Evolutionary conservation across 2,113 vertebrate genomes (phyloP).

Genomic region (Caranx ignobilis): DNA sequence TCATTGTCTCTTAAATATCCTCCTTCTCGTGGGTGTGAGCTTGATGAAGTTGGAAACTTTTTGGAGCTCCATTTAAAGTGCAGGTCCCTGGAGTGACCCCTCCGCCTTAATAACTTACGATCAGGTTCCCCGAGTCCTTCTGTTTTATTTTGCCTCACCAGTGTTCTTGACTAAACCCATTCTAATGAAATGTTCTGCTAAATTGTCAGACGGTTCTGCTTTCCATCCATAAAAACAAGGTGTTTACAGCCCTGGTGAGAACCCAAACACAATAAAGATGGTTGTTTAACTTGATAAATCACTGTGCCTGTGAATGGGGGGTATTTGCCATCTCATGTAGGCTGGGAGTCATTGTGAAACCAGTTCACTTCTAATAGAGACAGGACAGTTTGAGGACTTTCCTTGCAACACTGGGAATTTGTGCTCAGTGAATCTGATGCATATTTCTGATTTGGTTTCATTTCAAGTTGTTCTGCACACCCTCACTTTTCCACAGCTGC

Average conservation of each 20-base stretch:
- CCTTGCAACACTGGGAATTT: slow-evolving; percentile 7
- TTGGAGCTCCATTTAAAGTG: slow-evolving; percentile 80
- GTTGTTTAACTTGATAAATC: slow-evolving; percentile 57
- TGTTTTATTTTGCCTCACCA: slow-evolving; percentile 56
- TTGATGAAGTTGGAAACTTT: slow-evolving; percentile 81
- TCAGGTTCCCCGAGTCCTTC: slow-evolving; percentile 58
- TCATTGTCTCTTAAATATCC: slow-evolving; percentile 81
- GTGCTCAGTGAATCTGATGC: not conserved
- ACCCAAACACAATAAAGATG: slow-evolving; percentile 55
- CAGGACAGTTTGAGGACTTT: not conserved
- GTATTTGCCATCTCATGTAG: slow-evolving; percentile 27
- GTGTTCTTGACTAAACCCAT: slow-evolving; percentile 55
- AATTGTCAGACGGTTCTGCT: slow-evolving; percentile 65
- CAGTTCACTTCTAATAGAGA: slow-evolving; percentile 2
- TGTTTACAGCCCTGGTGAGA: slow-evolving; percentile 60
- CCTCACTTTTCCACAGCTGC: too few species aligned
- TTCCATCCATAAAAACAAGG: slow-evolving; percentile 47
- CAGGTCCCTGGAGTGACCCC: slow-evolving; percentile 73
- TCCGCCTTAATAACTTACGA: slow-evolving; percentile 78
- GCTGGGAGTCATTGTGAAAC: slow-evolving; percentile 4
- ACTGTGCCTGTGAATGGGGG: slow-evolving; percentile 19
- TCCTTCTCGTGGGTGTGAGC: slow-evolving; percentile 73
- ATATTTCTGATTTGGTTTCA: not conserved
- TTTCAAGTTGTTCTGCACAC: too few species aligned
- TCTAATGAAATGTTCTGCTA: slow-evolving; percentile 71